A percentile compares a stretch with the other conserved stretches of the same genome.
phyloP scores from a whole-genome alignment of 2,797 vertebrate species.

The Coregonus suidteri region DNA sequence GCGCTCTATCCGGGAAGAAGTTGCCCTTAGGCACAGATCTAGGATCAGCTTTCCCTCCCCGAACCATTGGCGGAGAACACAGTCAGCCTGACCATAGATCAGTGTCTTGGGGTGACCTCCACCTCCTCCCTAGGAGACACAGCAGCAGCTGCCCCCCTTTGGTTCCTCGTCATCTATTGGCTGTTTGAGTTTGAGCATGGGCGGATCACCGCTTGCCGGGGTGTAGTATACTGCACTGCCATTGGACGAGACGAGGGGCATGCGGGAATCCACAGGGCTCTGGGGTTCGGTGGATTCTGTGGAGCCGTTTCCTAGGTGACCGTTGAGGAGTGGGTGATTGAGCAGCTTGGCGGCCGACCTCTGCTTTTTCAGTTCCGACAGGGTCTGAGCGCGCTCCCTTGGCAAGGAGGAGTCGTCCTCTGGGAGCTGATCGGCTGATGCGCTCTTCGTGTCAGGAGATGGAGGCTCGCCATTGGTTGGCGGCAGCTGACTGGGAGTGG shows the following conservation, averaged over 20 bases:
- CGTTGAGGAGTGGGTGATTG: conserved; percentile 87
- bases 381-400: conserved; percentile 85
- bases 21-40: neutral
- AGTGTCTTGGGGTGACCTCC: neutral
- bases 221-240: conserved; percentile 91
- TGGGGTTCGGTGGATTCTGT: conserved; percentile 76
- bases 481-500: conserved; percentile 51
- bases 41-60: neutral
- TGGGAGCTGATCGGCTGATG: conserved; percentile 56
- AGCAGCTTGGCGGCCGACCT: conserved; percentile 89
- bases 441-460: conserved; percentile 53
- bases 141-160: conserved; percentile 87
- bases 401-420: conserved; percentile 76
- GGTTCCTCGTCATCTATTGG: conserved; percentile 90
- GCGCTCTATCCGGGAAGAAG: neutral
- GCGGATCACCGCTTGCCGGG: conserved; percentile 91
- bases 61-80: neutral
- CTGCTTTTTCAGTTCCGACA: conserved; percentile 94
- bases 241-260: conserved; percentile 91
- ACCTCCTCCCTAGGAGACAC: conserved; percentile 83
- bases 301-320: conserved; percentile 82
- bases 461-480: conserved; percentile 75
- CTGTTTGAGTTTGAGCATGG: conserved; percentile 92
- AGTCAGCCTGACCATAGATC: neutral
- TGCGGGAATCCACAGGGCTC: conserved; percentile 83